These are phyloP conservation scores for Maniola jurtina DNA, from an alignment of 1,140 invertebrate species.

Conservation along the genomic window DNA sequence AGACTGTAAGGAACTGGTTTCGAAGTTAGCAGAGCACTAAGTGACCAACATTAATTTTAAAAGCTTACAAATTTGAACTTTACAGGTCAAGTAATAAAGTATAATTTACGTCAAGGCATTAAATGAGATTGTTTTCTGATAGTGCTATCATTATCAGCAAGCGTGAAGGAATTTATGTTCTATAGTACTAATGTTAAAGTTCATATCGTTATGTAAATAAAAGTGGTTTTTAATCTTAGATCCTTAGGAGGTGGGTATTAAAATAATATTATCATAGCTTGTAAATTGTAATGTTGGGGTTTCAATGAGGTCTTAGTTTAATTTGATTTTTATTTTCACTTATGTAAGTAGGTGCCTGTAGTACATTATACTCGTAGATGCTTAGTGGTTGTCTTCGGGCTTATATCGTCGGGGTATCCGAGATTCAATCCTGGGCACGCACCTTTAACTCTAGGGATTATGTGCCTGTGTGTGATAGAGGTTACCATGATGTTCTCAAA, in stretches of 20 bases:
- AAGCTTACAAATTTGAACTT: constrained; percentile 34
- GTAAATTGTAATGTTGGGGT: neutral
- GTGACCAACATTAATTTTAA: constrained; percentile 36
- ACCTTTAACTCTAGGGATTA: too few species aligned
- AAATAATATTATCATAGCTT: constrained; percentile 15
- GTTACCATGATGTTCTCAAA: too few species aligned
- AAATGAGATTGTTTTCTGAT: constrained; percentile 35
- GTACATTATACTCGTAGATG: neutral
- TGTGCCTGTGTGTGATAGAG: too few species aligned
- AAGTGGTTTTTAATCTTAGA: constrained; percentile 9
- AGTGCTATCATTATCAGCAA: constrained; percentile 32
- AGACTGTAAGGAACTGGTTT: constrained; percentile 54
- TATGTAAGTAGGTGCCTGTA: neutral
- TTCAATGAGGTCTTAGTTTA: neutral
- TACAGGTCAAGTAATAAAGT: constrained; percentile 18
- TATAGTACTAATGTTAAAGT: constrained; percentile 20
- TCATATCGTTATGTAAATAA: constrained; percentile 16
- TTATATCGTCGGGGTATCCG: too few species aligned
- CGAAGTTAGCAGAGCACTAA: constrained; percentile 45
- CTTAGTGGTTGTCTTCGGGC: too few species aligned
- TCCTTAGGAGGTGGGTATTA: constrained; percentile 8
- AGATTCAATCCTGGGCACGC: too few species aligned
- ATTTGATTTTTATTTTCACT: neutral
- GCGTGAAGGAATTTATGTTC: constrained; percentile 33
- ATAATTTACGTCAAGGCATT: constrained; percentile 16